phyloP scores from a whole-genome alignment of 2,113 vertebrate species.

The Raphicerus campestris region DNA sequence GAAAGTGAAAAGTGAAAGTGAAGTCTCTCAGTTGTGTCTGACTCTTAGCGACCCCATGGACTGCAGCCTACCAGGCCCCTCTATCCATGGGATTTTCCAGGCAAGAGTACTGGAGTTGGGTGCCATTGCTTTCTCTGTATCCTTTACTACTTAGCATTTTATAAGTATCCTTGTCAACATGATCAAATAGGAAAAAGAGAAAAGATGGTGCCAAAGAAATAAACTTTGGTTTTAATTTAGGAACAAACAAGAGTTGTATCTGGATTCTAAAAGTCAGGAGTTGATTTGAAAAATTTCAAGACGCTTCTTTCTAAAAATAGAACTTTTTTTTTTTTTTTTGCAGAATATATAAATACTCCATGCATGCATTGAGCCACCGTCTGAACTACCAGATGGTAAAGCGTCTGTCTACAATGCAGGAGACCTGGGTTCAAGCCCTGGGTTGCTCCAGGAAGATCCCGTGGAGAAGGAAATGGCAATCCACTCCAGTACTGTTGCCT shows the following conservation, averaged over 20 bases:
- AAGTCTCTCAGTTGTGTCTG: rapidly evolving
- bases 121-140: no score
- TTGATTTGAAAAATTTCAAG: neutral
- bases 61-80: no score
- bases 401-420: no score
- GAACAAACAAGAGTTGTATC: neutral
- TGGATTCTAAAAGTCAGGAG: neutral
- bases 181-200: neutral
- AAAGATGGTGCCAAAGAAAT: neutral
- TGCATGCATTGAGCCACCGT: neutral
- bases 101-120: no score
- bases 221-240: neutral
- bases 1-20: no score
- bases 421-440: no score
- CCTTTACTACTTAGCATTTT: neutral
- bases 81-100: no score
- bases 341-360: neutral
- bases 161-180: neutral
- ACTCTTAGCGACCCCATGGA: no score
- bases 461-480: no score
- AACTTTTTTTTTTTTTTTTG: neutral
- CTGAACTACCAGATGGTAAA: no score
- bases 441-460: no score
- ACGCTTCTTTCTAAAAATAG: neutral
- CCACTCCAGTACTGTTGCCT: no score